Evolutionary conservation across 2,888 invertebrate genomes (phyloP), one percentile per base, ranked within the genome.

Genomic region (Taphrorychus bicolor): DNA sequence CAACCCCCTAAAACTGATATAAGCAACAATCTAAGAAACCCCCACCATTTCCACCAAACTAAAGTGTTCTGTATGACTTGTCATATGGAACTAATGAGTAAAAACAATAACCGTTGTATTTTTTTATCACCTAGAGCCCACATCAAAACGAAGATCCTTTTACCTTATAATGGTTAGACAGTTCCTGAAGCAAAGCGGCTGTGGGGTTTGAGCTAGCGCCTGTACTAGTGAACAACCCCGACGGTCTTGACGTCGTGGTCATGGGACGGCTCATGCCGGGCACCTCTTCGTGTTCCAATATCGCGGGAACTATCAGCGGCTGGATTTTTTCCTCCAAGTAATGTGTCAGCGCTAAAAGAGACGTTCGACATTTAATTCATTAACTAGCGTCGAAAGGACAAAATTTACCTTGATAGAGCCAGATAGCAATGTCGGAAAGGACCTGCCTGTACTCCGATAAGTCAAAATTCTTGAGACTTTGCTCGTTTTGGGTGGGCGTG

Each of bases 261-360:
- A n/a, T n/a, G n/a, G n/a, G n/a, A 19, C 87, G 85, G 59, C 79
- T 79, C 41, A 91, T 81, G 0, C 91, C 92, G 0, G 89, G 87
- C 71, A 97, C 95, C 76, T 95, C 96, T 81, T 97, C 97, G 81
- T 97, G 94, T 79, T 97, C 97, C 71, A 98, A 82, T 56, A 98
- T 89, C 0, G 97, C 97, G 0, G 95, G 93, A 7, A 97, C 93
- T 63, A 97, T 94, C 41, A 93, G 85, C 0, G 82, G 81, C 70
- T 86, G 86, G 2, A 87, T 80, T 60, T 84, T 80, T 42, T 83
- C 83, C 74, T 86, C 84, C 66, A 87, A 82, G 71, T 83, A 83
- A 70, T 87, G 86, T 48, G 90, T 87, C 23, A 90, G 69, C 7
- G 74, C 81, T 81, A 21, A 32, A 54, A 19, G 73, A 51, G 19